A percentile compares a stretch with the other conserved stretches of the same genome.
These are phyloP conservation scores for Motacilla tschutschensis DNA, from an alignment of 2,113 vertebrate species.

Conservation along the genomic window DNA sequence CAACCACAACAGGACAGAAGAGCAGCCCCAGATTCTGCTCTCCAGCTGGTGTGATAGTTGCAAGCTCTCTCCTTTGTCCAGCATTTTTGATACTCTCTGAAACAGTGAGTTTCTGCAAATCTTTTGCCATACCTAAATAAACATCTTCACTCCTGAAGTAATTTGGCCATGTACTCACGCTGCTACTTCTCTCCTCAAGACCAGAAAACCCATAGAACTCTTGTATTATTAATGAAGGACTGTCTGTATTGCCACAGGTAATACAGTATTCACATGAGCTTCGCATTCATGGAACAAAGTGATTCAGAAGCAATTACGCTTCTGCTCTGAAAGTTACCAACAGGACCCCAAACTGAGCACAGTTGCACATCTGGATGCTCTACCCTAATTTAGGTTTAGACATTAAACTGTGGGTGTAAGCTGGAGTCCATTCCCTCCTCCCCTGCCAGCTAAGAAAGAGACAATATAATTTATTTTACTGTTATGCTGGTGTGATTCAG, in stretches of 20 bases:
- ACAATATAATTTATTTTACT: background rate
- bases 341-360: background rate
- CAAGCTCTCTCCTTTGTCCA: background rate
- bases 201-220: background rate
- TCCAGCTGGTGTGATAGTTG: background rate
- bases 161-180: background rate
- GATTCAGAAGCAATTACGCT: background rate
- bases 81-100: background rate
- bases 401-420: background rate
- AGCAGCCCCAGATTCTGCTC: background rate
- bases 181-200: background rate
- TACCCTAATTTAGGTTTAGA: background rate
- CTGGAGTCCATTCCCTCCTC: background rate
- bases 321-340: background rate
- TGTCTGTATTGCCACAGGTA: slow-evolving; percentile 35
- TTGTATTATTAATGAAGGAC: slow-evolving; percentile 27
- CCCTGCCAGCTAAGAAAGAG: background rate
- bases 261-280: background rate
- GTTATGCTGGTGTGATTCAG: background rate
- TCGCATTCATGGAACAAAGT: background rate
- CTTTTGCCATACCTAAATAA: background rate
- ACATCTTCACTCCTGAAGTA: background rate
- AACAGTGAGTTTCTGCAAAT: background rate
- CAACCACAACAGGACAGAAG: background rate
- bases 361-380: background rate